A percentile compares a stretch with the other conserved stretches of the same genome.
Evolutionary conservation across 1,140 invertebrate genomes (phyloP).

Genomic region (Calephelis virginiensis): DNA sequence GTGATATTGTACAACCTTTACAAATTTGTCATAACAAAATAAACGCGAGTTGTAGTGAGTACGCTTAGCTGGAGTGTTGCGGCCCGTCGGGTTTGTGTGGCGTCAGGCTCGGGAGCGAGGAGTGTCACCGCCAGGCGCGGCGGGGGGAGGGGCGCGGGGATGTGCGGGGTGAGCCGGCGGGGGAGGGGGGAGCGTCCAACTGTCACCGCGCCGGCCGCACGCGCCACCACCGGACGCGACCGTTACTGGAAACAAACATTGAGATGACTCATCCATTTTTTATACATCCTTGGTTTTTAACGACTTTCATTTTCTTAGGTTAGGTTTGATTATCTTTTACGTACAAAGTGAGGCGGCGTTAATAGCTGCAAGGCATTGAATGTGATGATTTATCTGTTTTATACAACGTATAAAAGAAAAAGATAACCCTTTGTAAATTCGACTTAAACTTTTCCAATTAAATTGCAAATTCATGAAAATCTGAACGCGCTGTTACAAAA

Average conservation of each 20-base stretch:
- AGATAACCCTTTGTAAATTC: too few relatives aligned
- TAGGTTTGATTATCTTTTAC: too few relatives aligned
- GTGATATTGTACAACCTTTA: background rate
- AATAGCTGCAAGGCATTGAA: too few relatives aligned
- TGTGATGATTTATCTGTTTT: too few relatives aligned
- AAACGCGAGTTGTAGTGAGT: background rate
- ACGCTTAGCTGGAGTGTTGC: background rate
- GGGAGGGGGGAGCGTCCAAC: constrained; percentile 25
- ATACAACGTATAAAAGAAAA: too few relatives aligned
- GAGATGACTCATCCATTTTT: background rate
- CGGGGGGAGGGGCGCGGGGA: constrained; percentile 31
- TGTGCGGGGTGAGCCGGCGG: constrained; percentile 19
- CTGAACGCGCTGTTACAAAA: background rate
- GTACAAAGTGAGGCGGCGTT: too few relatives aligned
- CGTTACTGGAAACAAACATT: constrained; percentile 42
- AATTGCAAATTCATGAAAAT: too few relatives aligned
- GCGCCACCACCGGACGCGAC: constrained; percentile 54
- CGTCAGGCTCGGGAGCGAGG: constrained; percentile 1
- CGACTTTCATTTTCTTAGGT: too few relatives aligned
- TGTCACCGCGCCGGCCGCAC: constrained; percentile 52
- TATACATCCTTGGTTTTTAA: background rate
- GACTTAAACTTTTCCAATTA: too few relatives aligned
- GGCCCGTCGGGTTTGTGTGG: background rate
- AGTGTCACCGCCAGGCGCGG: constrained; percentile 49
- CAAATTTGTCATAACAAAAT: background rate